Evolutionary conservation across 2,888 invertebrate species (phyloP).

Genomic region (Timema cristinae): DNA sequence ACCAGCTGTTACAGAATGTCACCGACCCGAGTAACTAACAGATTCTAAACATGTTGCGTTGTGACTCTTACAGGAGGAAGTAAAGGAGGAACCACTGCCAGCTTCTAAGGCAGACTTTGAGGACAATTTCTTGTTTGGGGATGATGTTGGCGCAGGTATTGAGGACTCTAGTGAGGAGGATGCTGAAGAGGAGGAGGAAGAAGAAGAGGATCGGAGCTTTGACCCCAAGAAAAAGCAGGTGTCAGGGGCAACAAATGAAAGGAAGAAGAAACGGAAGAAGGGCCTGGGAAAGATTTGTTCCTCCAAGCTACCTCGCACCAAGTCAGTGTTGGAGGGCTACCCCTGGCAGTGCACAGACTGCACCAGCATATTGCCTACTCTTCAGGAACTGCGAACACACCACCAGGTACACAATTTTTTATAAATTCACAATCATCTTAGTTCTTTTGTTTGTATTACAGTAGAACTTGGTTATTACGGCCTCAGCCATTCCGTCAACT

Average conservation of each 20-base stretch:
- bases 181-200: no score
- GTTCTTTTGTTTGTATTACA: no score
- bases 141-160: no score
- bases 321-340: slow-evolving; percentile 35
- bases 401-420: slow-evolving; percentile 31
- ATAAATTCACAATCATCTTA: no score
- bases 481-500: no score
- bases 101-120: slow-evolving; percentile 5
- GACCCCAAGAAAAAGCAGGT: no score
- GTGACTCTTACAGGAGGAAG: not conserved
- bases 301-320: slow-evolving; percentile 12
- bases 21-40: no score
- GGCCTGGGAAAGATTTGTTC: not conserved
- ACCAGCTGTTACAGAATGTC: no score
- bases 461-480: no score
- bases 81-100: not conserved
- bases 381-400: slow-evolving; percentile 35
- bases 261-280: not conserved
- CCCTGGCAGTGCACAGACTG: slow-evolving; percentile 37
- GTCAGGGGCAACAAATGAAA: not conserved
- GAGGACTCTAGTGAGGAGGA: no score
- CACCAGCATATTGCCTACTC: slow-evolving; percentile 28
- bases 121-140: slow-evolving; percentile 10
- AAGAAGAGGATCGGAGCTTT: no score
- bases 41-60: no score